Percentiles rank a stretch among this genome's conserved stretches.
phyloP scores from a whole-genome alignment of 2,113 vertebrate genomes.

The Labeo catla region DNA sequence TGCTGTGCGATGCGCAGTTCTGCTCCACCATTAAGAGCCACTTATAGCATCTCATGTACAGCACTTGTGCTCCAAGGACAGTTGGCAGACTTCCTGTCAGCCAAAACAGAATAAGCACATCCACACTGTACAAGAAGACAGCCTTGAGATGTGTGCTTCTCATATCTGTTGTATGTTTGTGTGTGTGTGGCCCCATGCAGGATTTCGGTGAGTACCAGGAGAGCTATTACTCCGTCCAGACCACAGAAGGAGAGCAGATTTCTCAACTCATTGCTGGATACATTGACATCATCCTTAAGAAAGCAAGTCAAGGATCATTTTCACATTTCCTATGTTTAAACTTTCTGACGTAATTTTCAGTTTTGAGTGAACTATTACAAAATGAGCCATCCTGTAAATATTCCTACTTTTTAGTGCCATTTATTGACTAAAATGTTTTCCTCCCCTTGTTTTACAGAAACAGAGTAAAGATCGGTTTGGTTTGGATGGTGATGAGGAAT shows the following conservation, averaged over 20 bases:
- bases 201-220: slow-evolving; percentile 99
- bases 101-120: neutral
- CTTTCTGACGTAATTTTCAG: neutral
- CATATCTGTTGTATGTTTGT: slow-evolving; percentile 22
- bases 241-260: slow-evolving; percentile 98
- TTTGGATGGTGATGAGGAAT: slow-evolving; percentile 96
- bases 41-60: slow-evolving; percentile 17
- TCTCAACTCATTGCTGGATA: slow-evolving; percentile 98
- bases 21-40: slow-evolving; percentile 31
- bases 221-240: slow-evolving; percentile 98
- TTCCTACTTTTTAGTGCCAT: neutral
- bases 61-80: slow-evolving; percentile 34
- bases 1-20: neutral
- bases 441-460: slow-evolving; percentile 79
- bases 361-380: neutral
- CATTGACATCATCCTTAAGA: slow-evolving; percentile 99
- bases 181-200: slow-evolving; percentile 66
- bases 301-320: slow-evolving; percentile 75
- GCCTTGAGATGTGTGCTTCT: slow-evolving; percentile 22
- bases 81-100: slow-evolving; percentile 23
- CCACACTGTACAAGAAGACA: neutral
- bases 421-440: neutral
- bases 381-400: neutral
- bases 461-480: slow-evolving; percentile 99
- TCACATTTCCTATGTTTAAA: neutral